phyloP scores from a whole-genome alignment of 2,888 invertebrate genomes.

The Volucella zonaria region DNA sequence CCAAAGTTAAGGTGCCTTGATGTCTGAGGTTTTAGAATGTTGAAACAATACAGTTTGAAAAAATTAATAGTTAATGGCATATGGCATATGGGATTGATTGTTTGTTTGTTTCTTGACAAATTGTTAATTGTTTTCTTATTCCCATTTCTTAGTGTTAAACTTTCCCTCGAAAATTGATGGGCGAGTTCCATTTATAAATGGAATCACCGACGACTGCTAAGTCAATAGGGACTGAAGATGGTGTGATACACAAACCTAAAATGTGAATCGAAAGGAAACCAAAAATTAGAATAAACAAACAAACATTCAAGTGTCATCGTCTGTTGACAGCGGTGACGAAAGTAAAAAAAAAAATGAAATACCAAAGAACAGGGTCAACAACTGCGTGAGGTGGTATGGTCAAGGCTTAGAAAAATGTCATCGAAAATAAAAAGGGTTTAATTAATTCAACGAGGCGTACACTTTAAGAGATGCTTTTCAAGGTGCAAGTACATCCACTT shows the following conservation, averaged over 20 bases:
- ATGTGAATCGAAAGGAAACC: not conserved
- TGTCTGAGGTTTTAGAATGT: constrained; percentile 8
- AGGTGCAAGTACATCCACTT: too few species aligned
- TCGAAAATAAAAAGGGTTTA: constrained; percentile 4
- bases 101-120: constrained; percentile 17
- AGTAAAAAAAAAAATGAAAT: constrained; percentile 25
- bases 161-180: constrained; percentile 26
- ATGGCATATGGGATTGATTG: constrained; percentile 13
- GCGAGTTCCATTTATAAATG: constrained; percentile 7
- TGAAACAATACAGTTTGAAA: constrained; percentile 10
- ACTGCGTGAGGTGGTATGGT: constrained; percentile 44
- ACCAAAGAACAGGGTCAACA: constrained; percentile 52
- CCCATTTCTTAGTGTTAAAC: constrained; percentile 7
- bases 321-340: constrained; percentile 28
- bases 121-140: constrained; percentile 28
- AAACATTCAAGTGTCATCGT: constrained; percentile 11
- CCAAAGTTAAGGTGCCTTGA: not conserved
- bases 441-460: too few species aligned
- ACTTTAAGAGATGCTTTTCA: too few species aligned
- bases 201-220: not conserved
- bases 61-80: constrained; percentile 29
- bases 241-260: constrained; percentile 1
- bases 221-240: constrained; percentile 3
- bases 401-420: constrained; percentile 20
- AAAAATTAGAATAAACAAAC: not conserved